These are phyloP conservation scores for Chironex yamaguchii DNA, from an alignment of 30 jellyfish, hydroid and myxozoan genomes.

Conservation along the genomic window DNA sequence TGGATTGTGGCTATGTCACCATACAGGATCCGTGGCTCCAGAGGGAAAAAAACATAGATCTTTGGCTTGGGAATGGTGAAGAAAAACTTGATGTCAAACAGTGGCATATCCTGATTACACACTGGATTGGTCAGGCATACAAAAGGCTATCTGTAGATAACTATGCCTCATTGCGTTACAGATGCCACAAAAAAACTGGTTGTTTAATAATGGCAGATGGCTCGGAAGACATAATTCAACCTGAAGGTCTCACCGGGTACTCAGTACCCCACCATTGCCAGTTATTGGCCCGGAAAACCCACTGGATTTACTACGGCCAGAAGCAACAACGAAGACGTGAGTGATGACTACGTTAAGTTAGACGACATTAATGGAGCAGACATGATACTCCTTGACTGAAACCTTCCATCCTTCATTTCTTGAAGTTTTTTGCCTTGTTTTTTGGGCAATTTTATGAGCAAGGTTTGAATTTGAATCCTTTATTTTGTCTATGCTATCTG, in stretches of 20 bases:
- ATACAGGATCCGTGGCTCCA: constrained; percentile 26
- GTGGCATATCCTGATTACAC: constrained; percentile 21
- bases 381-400: too few relatives aligned
- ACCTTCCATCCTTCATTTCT: too few relatives aligned
- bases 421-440: too few relatives aligned
- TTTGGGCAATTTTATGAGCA: too few relatives aligned
- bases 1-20: constrained; percentile 38
- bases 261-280: constrained; percentile 6
- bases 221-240: constrained; percentile 2
- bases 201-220: constrained; percentile 57
- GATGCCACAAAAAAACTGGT: constrained; percentile 17
- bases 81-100: constrained; percentile 20
- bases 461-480: too few relatives aligned
- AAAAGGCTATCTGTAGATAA: neutral
- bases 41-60: constrained; percentile 12
- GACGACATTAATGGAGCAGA: too few relatives aligned
- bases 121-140: constrained; percentile 54
- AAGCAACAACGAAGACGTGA: too few relatives aligned
- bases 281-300: too few relatives aligned
- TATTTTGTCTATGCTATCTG: too few relatives aligned
- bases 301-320: too few relatives aligned
- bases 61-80: constrained; percentile 35
- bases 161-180: neutral
- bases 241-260: constrained; percentile 15
- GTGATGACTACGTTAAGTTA: too few relatives aligned